phyloP scores from a whole-genome alignment of 2,888 invertebrate species.

The Scelioninae gen. 2 region DNA sequence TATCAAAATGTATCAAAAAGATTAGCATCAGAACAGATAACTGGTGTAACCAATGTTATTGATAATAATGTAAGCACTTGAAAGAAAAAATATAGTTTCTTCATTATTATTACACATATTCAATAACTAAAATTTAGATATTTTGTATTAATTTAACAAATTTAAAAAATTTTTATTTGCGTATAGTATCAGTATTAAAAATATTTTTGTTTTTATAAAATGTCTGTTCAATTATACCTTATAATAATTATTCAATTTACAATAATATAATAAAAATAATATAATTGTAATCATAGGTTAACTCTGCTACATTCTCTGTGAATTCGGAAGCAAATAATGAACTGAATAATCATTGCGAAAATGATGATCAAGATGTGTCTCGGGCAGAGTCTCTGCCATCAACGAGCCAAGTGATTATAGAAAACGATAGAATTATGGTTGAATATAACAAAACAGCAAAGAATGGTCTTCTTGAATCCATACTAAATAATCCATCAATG shows the following conservation, averaged over 20 bases:
- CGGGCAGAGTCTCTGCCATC: conserved; percentile 65
- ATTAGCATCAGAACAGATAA: conserved; percentile 62
- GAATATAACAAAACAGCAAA: conserved; percentile 71
- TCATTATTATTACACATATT: neutral
- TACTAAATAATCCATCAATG: conserved; percentile 69
- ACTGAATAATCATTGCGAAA: conserved; percentile 64
- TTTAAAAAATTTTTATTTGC: no score
- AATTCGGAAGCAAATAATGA: conserved; percentile 62
- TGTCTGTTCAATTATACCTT: no score
- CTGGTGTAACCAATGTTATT: conserved; percentile 61
- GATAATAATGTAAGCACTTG: conserved; percentile 64
- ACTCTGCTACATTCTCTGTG: conserved; percentile 63
- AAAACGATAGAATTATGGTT: conserved; percentile 66
- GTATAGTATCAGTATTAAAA: no score
- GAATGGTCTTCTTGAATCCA: conserved; percentile 66
- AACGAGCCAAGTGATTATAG: conserved; percentile 66
- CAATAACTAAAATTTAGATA: neutral
- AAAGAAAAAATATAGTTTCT: neutral
- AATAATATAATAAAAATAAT: no score
- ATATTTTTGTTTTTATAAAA: no score
- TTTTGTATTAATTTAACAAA: conserved; percentile 2
- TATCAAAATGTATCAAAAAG: conserved; percentile 67
- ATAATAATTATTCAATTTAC: no score
- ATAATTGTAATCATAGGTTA: conserved; percentile 63
- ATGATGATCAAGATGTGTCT: conserved; percentile 57